These are phyloP conservation scores for Lottia gigantea DNA, from an alignment of 2,888 invertebrate species.

Conservation along the genomic window DNA sequence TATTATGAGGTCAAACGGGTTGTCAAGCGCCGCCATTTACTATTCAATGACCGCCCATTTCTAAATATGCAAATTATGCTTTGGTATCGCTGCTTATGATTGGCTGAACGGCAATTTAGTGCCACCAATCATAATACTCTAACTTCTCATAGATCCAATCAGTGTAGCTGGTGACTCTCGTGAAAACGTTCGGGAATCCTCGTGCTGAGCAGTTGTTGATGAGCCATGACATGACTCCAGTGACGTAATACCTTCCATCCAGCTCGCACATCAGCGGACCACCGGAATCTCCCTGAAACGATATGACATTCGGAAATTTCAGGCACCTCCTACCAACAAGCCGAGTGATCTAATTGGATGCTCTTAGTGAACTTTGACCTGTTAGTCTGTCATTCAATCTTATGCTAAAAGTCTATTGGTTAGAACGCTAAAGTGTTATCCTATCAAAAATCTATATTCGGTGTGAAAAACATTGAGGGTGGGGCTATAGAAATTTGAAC, in stretches of 20 bases:
- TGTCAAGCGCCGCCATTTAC: neutral
- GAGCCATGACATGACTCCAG: slow-evolving; percentile 46
- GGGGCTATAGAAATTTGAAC: no score
- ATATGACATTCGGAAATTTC: no score
- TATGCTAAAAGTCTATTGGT: no score
- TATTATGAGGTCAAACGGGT: neutral
- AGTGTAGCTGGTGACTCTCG: slow-evolving; percentile 37
- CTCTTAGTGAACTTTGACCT: no score
- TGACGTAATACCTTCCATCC: slow-evolving; percentile 36
- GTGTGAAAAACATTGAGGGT: no score
- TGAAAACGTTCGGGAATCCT: slow-evolving; percentile 43
- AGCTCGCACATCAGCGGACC: slow-evolving; percentile 42
- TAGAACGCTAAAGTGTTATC: no score
- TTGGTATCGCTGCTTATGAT: neutral
- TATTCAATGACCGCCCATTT: neutral
- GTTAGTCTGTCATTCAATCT: no score
- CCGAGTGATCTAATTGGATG: no score
- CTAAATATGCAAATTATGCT: neutral
- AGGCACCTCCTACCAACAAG: no score
- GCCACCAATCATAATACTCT: slow-evolving; percentile 35
- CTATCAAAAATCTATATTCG: no score
- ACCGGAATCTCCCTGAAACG: slow-evolving; percentile 40
- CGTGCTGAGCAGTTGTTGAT: slow-evolving; percentile 42
- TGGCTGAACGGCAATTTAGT: neutral
- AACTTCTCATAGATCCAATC: slow-evolving; percentile 38